phyloP scores from a whole-genome alignment of 53 echinoderm and acorn worm species.

The Holothuria leucospilota region DNA sequence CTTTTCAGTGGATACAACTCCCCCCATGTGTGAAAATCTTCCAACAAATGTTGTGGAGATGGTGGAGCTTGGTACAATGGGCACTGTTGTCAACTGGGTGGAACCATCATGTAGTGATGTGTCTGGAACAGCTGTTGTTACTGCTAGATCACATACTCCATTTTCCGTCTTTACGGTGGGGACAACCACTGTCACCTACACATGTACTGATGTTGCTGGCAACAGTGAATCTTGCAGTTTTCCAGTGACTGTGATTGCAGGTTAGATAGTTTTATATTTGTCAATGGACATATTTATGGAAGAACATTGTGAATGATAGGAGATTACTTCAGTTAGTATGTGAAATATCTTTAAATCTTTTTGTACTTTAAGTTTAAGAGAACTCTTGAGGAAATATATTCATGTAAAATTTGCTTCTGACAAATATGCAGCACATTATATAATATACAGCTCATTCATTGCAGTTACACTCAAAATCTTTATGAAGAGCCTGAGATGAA shows the following conservation, averaged over 20 bases:
- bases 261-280: not conserved
- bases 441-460: too few species aligned
- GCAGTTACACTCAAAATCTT: too few species aligned
- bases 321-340: not conserved
- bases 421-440: too few species aligned
- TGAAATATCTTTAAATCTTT: not conserved
- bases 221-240: slow-evolving; percentile 47
- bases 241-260: slow-evolving; percentile 44
- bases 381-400: too few species aligned
- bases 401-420: too few species aligned
- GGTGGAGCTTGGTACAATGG: slow-evolving; percentile 50
- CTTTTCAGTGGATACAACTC: not conserved
- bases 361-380: too few species aligned
- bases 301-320: too few species aligned
- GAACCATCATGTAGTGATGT: slow-evolving; percentile 64
- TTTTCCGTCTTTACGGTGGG: slow-evolving; percentile 60
- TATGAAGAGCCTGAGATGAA: too few species aligned
- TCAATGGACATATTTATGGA: too few species aligned
- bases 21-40: not conserved
- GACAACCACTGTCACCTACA: slow-evolving; percentile 60
- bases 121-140: slow-evolving; percentile 47
- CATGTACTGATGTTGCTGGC: slow-evolving; percentile 58
- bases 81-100: slow-evolving; percentile 9
- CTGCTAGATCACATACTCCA: slow-evolving; percentile 36
- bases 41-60: not conserved